These are phyloP conservation scores for Enteromius paludinosus DNA, from an alignment of 2,797 vertebrate species.

Conservation along the genomic window DNA sequence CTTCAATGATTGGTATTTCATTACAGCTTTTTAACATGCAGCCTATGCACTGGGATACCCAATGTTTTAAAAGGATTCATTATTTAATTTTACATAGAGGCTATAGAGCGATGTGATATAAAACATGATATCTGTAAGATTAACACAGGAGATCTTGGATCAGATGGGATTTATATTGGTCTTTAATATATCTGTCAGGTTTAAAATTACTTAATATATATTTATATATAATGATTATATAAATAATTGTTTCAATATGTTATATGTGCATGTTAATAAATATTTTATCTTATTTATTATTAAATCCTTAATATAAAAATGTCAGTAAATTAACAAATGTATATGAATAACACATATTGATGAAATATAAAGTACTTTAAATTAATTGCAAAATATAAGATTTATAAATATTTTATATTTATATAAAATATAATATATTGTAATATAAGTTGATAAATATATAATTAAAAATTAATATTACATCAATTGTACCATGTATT, in stretches of 20 bases:
- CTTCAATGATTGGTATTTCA: neutral
- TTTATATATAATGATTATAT: no score
- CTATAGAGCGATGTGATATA: neutral
- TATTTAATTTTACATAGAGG: neutral
- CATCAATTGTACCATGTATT: neutral
- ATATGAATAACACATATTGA: neutral
- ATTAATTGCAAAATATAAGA: no score
- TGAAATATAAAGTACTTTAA: no score
- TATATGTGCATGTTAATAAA: neutral
- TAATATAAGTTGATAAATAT: neutral
- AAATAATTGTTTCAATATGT: no score
- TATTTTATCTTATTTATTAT: neutral
- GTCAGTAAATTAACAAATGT: neutral
- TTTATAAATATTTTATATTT: no score
- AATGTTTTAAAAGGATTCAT: neutral
- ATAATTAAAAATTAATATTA: neutral
- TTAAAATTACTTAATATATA: neutral
- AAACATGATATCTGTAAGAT: neutral
- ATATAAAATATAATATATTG: no score
- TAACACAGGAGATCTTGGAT: neutral
- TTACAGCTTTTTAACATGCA: neutral
- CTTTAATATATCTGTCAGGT: neutral
- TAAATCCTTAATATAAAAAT: neutral
- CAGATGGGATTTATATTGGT: neutral
- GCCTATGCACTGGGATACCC: neutral